A percentile compares a stretch with the other conserved stretches of the same genome.
Conservation (phyloP, 2,113 vertebrate genomes). For the Chionomys nivalis region DNA sequence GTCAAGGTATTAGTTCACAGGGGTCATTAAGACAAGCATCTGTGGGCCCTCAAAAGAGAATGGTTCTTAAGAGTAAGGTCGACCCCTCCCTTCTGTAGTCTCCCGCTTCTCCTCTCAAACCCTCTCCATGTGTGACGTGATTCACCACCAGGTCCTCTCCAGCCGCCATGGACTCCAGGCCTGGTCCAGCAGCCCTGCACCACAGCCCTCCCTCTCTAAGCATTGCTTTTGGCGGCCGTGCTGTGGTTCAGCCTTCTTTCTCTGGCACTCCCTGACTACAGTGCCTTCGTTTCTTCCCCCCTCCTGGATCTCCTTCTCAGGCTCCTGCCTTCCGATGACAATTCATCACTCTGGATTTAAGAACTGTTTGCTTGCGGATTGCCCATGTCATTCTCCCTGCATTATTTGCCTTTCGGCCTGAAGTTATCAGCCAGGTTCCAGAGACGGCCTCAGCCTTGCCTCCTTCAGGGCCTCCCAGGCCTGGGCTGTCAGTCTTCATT, state of each 20-base stretch:
- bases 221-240: rapidly evolving
- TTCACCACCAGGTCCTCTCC: not conserved
- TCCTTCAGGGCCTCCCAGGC: rapidly evolving
- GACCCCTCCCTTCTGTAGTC: not conserved
- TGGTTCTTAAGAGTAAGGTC: not conserved
- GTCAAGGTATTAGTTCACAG: not conserved
- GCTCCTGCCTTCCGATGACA: not conserved
- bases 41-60: not conserved
- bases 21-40: not conserved
- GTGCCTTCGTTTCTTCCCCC: not conserved
- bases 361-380: conserved; percentile 4
- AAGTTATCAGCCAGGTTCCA: not conserved
- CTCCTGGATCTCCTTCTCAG: not conserved
- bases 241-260: rapidly evolving
- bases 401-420: not conserved
- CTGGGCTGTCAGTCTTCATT: not conserved
- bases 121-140: not conserved
- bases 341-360: not conserved
- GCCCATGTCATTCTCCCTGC: conserved; percentile 26
- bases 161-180: not conserved
- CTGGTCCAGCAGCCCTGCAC: not conserved
- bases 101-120: not conserved
- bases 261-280: rapidly evolving
- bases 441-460: not conserved
- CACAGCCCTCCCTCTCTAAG: rapidly evolving